Evolutionary conservation across 2,888 invertebrate species (phyloP).

Genomic region (Lingula anatina): DNA sequence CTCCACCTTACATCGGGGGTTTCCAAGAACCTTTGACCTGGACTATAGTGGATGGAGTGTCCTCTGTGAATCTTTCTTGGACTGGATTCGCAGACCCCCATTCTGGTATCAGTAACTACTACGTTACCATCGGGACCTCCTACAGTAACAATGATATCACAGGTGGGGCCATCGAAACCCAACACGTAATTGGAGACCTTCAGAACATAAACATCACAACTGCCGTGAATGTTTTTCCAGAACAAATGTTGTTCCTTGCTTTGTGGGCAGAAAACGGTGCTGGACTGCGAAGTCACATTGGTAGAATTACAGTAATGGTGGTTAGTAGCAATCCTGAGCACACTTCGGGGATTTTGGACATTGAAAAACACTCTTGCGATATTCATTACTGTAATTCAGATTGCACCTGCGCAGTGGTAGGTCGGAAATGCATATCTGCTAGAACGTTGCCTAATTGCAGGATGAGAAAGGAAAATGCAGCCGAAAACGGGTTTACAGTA

Average conservation of each 20-base stretch:
- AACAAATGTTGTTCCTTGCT: constrained; percentile 9
- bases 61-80: constrained; percentile 1
- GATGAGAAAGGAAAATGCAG: not conserved
- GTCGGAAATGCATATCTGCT: constrained; percentile 17
- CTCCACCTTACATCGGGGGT: constrained; percentile 13
- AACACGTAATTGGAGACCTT: not conserved
- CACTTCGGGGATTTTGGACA: constrained; percentile 5
- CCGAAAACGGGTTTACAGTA: not conserved
- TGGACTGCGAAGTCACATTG: constrained; percentile 9
- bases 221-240: not conserved
- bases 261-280: constrained; percentile 1
- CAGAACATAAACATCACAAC: constrained; percentile 5
- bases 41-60: not conserved
- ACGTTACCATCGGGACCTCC: not conserved
- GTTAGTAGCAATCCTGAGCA: not conserved
- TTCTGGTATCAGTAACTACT: not conserved
- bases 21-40: constrained; percentile 14
- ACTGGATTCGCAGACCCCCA: constrained; percentile 2
- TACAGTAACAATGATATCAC: not conserved
- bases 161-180: not conserved
- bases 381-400: constrained; percentile 13
- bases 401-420: constrained; percentile 15
- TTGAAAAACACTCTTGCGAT: constrained; percentile 14
- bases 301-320: not conserved
- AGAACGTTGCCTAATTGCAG: not conserved